phyloP scores from a whole-genome alignment of 2,888 invertebrate species.

The Hemistola chrysoprasaria region DNA sequence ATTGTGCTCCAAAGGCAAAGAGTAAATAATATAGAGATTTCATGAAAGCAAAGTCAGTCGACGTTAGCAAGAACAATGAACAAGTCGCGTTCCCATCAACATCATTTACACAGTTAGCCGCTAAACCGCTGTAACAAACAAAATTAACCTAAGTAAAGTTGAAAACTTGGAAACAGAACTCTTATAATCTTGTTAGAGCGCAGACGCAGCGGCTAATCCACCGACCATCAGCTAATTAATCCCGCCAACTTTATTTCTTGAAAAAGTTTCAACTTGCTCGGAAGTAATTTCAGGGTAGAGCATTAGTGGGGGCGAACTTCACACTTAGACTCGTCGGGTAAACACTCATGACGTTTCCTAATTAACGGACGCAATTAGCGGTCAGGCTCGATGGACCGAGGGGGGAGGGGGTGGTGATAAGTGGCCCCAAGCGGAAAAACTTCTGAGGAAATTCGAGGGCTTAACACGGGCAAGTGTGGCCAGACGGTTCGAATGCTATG shows the following conservation, averaged over 20 bases:
- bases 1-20: too few species aligned
- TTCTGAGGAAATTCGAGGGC: conserved; percentile 74
- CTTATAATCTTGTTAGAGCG: conserved; percentile 78
- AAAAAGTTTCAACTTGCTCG: conserved; percentile 75
- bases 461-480: conserved; percentile 56
- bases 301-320: conserved; percentile 76
- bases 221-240: conserved; percentile 81
- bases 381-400: conserved; percentile 68
- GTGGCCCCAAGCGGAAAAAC: conserved; percentile 75
- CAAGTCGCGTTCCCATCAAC: conserved; percentile 24
- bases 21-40: conserved; percentile 6
- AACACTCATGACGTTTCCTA: conserved; percentile 83
- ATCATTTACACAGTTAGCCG: conserved; percentile 32
- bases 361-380: conserved; percentile 83
- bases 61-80: conserved; percentile 17
- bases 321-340: conserved; percentile 79
- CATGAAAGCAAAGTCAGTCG: conserved; percentile 12
- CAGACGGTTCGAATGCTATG: conserved; percentile 37
- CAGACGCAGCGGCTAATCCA: conserved; percentile 74
- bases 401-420: conserved; percentile 59
- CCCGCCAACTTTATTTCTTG: conserved; percentile 75
- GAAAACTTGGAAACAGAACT: conserved; percentile 76
- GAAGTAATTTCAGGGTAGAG: conserved; percentile 77
- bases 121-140: conserved; percentile 59
- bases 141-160: conserved; percentile 75